phyloP scores from a whole-genome alignment of 2,113 vertebrate species.

The Rhynchomys soricoides region DNA sequence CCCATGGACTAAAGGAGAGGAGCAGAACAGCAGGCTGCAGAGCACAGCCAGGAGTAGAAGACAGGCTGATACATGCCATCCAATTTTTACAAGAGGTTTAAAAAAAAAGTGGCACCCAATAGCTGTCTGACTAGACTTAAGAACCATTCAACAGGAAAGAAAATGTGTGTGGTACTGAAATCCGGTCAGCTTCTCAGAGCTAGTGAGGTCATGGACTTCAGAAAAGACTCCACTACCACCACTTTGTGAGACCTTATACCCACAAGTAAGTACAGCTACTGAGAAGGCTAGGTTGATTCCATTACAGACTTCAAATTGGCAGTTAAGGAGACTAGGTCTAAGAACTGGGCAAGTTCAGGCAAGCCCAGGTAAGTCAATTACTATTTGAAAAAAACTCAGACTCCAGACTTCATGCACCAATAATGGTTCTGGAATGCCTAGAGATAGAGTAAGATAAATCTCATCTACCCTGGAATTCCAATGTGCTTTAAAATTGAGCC shows the following conservation, averaged over 20 bases:
- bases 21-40: neutral
- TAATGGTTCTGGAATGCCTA: too few relatives aligned
- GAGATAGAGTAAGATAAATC: too few relatives aligned
- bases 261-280: too few relatives aligned
- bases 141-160: neutral
- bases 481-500: too few relatives aligned
- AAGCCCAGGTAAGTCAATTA: too few relatives aligned
- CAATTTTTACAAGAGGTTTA: neutral
- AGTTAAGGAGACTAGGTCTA: too few relatives aligned
- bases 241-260: neutral
- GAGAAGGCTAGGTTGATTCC: too few relatives aligned
- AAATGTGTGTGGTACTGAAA: neutral
- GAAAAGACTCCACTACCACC: neutral
- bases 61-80: neutral
- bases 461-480: too few relatives aligned
- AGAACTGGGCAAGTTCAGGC: too few relatives aligned
- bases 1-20: neutral
- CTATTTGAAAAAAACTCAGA: too few relatives aligned
- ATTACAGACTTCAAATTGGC: too few relatives aligned
- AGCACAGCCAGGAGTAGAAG: neutral
- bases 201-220: neutral
- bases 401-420: too few relatives aligned
- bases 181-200: neutral
- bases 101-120: neutral
- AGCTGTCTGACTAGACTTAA: neutral